phyloP scores from a whole-genome alignment of 2,113 vertebrate genomes.

The Ochotona princeps region DNA sequence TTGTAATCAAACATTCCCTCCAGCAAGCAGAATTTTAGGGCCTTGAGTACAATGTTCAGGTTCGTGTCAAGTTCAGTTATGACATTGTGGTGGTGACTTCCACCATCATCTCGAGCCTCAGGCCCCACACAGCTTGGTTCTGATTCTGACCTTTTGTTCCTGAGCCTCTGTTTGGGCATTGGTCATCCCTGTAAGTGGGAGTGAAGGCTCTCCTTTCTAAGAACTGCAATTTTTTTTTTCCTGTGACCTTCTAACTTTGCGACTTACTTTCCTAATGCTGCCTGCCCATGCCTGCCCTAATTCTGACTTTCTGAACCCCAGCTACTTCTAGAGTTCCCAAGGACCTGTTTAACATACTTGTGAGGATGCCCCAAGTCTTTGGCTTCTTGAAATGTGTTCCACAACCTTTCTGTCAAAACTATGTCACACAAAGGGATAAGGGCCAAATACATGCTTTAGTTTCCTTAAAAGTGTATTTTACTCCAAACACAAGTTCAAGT shows the following conservation, averaged over 20 bases:
- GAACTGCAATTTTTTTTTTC: neutral
- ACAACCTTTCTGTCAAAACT: neutral
- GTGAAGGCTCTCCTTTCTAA: neutral
- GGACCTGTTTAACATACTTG: neutral
- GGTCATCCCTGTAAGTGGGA: neutral
- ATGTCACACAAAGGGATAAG: neutral
- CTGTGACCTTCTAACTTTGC: neutral
- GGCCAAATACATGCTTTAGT: neutral
- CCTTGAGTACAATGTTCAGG: neutral
- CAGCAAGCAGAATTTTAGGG: slow-evolving; percentile 5
- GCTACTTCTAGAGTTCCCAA: neutral
- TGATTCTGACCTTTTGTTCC: neutral
- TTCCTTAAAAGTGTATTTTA: slow-evolving; percentile 15
- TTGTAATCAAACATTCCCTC: neutral
- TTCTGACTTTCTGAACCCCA: neutral
- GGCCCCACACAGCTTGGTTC: neutral
- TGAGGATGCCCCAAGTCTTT: slow-evolving; percentile 17
- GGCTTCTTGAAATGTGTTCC: slow-evolving; percentile 22
- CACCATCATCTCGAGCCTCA: neutral
- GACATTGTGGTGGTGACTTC: neutral
- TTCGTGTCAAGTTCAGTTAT: neutral
- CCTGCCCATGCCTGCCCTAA: neutral
- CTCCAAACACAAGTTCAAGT: neutral
- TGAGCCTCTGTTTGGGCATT: neutral
- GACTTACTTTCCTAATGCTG: neutral